These are phyloP conservation scores for Brachyptera risi DNA, from an alignment of 2,888 invertebrate species.

Conservation along the genomic window DNA sequence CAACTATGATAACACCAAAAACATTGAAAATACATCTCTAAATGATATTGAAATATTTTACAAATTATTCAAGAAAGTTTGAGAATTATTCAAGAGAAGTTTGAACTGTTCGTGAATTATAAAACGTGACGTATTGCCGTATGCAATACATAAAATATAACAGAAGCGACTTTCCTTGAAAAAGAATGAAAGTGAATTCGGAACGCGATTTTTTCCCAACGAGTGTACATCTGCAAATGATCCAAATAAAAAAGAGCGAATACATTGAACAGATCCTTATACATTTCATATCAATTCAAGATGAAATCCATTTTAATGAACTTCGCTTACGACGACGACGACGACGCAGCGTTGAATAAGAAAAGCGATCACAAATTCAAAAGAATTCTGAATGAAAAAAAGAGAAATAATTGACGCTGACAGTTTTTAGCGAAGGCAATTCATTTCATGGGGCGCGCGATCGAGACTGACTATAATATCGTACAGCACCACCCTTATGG, in stretches of 20 bases:
- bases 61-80: too few relatives aligned
- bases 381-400: not conserved
- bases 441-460: not conserved
- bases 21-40: too few relatives aligned
- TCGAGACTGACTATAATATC: not conserved
- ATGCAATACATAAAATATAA: too few relatives aligned
- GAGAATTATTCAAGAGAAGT: too few relatives aligned
- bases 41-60: too few relatives aligned
- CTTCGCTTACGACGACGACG: not conserved
- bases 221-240: slow-evolving; percentile 3
- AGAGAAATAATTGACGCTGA: slow-evolving; percentile 2
- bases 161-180: too few relatives aligned
- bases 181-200: too few relatives aligned
- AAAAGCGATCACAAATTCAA: not conserved
- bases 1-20: too few relatives aligned
- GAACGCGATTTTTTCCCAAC: too few relatives aligned
- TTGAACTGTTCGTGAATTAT: too few relatives aligned
- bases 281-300: not conserved
- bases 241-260: not conserved
- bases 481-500: not conserved
- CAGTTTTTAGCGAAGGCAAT: not conserved
- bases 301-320: not conserved
- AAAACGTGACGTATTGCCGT: too few relatives aligned
- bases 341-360: not conserved
- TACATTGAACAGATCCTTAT: not conserved